Evolutionary conservation across 2,888 invertebrate species (phyloP).

Genomic region (Gordius sp.): DNA sequence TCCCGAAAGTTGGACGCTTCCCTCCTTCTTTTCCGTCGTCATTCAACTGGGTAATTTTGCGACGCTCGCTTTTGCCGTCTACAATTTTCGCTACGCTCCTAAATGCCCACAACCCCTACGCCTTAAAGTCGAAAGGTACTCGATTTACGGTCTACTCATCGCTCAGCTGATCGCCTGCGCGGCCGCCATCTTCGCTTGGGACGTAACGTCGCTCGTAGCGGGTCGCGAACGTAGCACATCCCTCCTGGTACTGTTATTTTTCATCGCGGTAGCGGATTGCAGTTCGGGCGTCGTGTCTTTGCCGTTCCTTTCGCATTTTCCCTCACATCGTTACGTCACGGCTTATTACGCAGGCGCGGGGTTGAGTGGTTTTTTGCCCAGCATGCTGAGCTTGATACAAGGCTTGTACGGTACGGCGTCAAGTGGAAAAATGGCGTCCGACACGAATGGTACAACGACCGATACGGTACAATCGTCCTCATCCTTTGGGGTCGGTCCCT

Average conservation of each 20-base stretch:
- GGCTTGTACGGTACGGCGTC: constrained; percentile 39
- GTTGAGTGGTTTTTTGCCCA: constrained; percentile 51
- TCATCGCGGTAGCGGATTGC: constrained; percentile 48
- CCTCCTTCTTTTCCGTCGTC: constrained; percentile 52
- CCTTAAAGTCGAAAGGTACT: too few species aligned
- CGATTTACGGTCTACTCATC: not conserved
- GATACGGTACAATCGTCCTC: too few species aligned
- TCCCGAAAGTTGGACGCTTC: constrained; percentile 61
- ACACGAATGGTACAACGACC: too few species aligned
- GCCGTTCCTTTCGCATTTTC: constrained; percentile 47
- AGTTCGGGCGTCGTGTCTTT: constrained; percentile 59
- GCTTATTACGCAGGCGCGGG: constrained; percentile 59
- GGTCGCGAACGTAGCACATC: constrained; percentile 29
- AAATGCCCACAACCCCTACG: constrained; percentile 20
- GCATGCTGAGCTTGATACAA: constrained; percentile 47
- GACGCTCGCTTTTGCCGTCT: constrained; percentile 34
- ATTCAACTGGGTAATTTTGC: constrained; percentile 57
- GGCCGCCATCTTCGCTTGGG: constrained; percentile 28
- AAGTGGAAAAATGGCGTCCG: too few species aligned
- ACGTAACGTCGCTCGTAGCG: constrained; percentile 34
- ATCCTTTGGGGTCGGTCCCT: too few species aligned
- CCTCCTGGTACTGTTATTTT: constrained; percentile 40
- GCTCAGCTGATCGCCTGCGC: not conserved
- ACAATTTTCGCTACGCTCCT: constrained; percentile 30
- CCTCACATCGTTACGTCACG: constrained; percentile 42